Evolutionary conservation across 2,888 invertebrate species (phyloP), one percentile per base, ranked within the genome.

Genomic region (Cheilosia soror): DNA sequence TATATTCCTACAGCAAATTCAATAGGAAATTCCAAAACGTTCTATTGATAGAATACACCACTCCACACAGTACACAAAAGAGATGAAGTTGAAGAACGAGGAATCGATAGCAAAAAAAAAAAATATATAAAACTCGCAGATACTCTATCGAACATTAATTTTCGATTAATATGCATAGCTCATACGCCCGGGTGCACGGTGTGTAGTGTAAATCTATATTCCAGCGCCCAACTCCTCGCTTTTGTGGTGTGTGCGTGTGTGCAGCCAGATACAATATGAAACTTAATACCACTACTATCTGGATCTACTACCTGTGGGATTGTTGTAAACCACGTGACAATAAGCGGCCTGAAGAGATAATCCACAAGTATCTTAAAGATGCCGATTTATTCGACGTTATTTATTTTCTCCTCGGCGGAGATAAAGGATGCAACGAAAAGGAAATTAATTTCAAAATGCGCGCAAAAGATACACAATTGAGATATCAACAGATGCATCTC

Each of bases 121-220:
- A 20, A 20, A 20, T 1, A 20, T 20, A 20, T 2, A 20, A 20
- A 47, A 37, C 20, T 5, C 27, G 31, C n/a, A 40, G 42, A 65
- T 47, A 65, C 57, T 51, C 11, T 29, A 42, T 65, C 51, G 62
- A 63, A 71, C 71, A 71, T 66, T 66, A 84, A 84, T 80, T 76
- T 80, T 71, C 80, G 55, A 80, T 84, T 84, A 84, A 84, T 80
- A 84, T 84, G 84, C 84, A 84, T 84, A 84, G 80, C 84, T 75
- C 84, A 84, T 84, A 84, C 84, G 84, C 84, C 84, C 84, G 84
- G 75, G 84, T 84, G 84, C 69, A 84, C 84, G 66, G 27, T 25
- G 51, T 27, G 25, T n/a, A 55, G 69, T 68, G 44, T 42, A 31
- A 71, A 71, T 51, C 44, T 40, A 66, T 51, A 51, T 53, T 66